These are phyloP conservation scores for Parazoanthus darwini DNA, from an alignment of 92 coral and sea anemone genomes.

Conservation along the genomic window DNA sequence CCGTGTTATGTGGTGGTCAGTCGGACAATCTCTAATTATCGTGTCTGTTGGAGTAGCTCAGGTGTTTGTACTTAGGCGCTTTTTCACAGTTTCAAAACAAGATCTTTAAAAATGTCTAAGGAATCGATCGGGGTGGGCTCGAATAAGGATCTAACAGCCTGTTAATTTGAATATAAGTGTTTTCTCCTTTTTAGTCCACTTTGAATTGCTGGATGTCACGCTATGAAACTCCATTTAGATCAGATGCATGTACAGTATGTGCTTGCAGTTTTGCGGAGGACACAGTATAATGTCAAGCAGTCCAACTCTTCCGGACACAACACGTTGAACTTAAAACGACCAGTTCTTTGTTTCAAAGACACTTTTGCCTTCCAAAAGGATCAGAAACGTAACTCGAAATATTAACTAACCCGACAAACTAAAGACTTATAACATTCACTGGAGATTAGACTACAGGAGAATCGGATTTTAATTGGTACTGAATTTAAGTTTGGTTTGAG, in stretches of 20 bases:
- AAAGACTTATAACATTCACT: too few relatives aligned
- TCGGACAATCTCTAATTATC: constrained; percentile 81
- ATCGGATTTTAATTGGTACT: neutral
- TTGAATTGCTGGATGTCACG: neutral
- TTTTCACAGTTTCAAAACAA: constrained; percentile 83
- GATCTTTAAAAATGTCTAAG: constrained; percentile 53
- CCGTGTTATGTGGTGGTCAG: constrained; percentile 96
- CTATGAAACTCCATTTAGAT: neutral
- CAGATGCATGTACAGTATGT: neutral
- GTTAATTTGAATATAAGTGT: neutral
- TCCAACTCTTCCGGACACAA: neutral
- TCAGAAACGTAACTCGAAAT: too few relatives aligned
- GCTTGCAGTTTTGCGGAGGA: neutral
- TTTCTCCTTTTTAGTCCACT: neutral
- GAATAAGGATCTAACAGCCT: neutral
- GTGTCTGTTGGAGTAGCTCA: constrained; percentile 78
- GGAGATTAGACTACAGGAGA: neutral
- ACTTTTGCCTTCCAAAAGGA: neutral
- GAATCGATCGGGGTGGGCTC: neutral
- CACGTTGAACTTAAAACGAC: neutral
- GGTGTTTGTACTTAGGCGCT: constrained; percentile 81
- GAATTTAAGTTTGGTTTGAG: neutral
- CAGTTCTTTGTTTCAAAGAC: neutral
- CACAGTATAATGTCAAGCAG: neutral
- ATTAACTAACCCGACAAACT: neutral